A percentile compares a stretch with the other conserved stretches of the same genome.
Evolutionary conservation across 2,888 invertebrate genomes (phyloP).

Genomic region (Latheticus oryzae): DNA sequence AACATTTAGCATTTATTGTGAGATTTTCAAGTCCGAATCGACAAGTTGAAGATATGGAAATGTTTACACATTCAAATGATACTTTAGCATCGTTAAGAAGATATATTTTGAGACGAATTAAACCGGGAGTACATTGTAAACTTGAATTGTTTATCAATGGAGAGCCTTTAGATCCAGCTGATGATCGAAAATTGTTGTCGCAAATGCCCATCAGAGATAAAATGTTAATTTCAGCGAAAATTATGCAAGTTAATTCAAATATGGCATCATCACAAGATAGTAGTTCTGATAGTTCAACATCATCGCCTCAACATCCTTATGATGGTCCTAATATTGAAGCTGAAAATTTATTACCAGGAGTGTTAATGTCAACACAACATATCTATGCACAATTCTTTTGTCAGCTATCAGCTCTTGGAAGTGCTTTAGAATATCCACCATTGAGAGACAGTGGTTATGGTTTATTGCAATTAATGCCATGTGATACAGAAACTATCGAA

Average conservation of each 20-base stretch:
- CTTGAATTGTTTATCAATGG: slow-evolving; percentile 91
- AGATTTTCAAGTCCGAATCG: slow-evolving; percentile 85
- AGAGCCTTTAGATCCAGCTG: slow-evolving; percentile 86
- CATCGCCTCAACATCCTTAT: slow-evolving; percentile 89
- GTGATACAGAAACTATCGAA: slow-evolving; percentile 69
- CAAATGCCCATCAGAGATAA: slow-evolving; percentile 89
- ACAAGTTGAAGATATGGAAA: slow-evolving; percentile 88
- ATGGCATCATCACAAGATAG: slow-evolving; percentile 89
- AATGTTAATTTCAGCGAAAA: slow-evolving; percentile 85
- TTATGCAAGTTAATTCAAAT: slow-evolving; percentile 78
- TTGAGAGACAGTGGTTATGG: slow-evolving; percentile 87
- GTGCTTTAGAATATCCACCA: slow-evolving; percentile 81
- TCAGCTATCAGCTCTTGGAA: slow-evolving; percentile 89
- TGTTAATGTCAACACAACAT: slow-evolving; percentile 85
- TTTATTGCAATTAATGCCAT: slow-evolving; percentile 84
- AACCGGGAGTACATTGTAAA: slow-evolving; percentile 80
- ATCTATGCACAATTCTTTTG: slow-evolving; percentile 84
- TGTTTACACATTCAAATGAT: slow-evolving; percentile 94
- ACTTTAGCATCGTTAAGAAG: slow-evolving; percentile 88
- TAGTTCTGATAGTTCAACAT: slow-evolving; percentile 94
- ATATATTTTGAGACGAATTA: slow-evolving; percentile 77
- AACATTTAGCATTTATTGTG: slow-evolving; percentile 87
- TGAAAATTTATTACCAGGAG: slow-evolving; percentile 91
- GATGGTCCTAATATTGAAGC: slow-evolving; percentile 85
- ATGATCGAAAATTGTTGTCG: slow-evolving; percentile 88